phyloP scores from a whole-genome alignment of 2,797 vertebrate genomes.

The Muraenolepis orangiensis region DNA sequence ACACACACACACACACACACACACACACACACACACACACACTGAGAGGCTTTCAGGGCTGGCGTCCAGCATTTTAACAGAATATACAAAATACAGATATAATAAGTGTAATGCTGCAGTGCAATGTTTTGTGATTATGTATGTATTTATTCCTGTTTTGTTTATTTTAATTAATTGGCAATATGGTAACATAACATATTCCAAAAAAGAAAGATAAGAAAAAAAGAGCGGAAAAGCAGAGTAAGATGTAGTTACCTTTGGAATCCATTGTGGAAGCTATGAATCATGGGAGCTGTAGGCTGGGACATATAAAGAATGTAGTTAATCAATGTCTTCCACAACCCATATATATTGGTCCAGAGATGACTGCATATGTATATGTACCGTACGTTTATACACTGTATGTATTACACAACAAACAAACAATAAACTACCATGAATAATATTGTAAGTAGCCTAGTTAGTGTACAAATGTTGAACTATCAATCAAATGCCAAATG shows the following conservation, averaged over 20 bases:
- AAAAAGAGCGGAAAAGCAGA: not conserved
- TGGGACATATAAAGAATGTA: not conserved
- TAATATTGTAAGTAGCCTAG: not conserved
- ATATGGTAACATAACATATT: no score
- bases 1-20: no score
- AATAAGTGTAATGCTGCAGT: no score
- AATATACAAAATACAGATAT: not conserved
- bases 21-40: no score
- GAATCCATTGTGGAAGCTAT: not conserved
- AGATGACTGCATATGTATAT: not conserved
- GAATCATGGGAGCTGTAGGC: conserved; percentile 6
- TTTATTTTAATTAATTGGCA: no score
- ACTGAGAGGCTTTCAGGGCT: not conserved
- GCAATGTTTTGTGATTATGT: no score
- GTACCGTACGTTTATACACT: not conserved
- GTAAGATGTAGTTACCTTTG: not conserved
- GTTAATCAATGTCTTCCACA: not conserved
- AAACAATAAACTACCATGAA: not conserved
- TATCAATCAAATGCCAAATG: not conserved
- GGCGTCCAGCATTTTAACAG: not conserved
- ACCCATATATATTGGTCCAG: not conserved
- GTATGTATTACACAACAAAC: not conserved
- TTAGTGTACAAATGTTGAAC: not conserved
- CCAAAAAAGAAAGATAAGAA: no score
- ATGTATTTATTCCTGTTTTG: no score